Percentiles rank a stretch among this genome's conserved stretches.
Conservation (phyloP, 2,797 vertebrate species). For the Phrynocephalus guinanensis region DNA sequence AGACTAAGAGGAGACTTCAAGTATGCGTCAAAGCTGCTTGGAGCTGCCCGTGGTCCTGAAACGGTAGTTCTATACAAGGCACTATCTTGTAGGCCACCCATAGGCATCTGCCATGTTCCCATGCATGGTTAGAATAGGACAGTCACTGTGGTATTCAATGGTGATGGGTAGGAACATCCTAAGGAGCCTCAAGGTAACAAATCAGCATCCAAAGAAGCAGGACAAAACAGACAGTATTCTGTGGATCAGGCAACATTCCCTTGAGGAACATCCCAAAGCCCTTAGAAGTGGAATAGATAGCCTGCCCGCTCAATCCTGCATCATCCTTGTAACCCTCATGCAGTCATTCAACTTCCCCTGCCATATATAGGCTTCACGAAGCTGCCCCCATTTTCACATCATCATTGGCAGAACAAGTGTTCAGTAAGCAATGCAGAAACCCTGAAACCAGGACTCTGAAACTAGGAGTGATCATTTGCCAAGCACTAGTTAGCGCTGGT, state of each 20-base stretch:
- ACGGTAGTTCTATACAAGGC: too few relatives aligned
- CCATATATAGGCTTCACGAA: neutral
- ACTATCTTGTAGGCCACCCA: neutral
- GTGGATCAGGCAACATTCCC: slow-evolving; percentile 35
- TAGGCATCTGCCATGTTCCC: neutral
- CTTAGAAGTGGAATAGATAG: neutral
- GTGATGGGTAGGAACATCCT: slow-evolving; percentile 26
- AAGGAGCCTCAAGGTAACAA: slow-evolving; percentile 25
- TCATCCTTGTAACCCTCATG: neutral
- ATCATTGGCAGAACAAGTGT: neutral
- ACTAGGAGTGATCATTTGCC: too few relatives aligned
- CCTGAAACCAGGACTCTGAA: too few relatives aligned
- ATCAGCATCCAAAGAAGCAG: neutral
- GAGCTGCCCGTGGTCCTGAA: neutral
- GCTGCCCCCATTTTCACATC: neutral
- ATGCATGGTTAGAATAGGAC: neutral
- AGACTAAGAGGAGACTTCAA: neutral
- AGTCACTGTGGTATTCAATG: slow-evolving; percentile 7
- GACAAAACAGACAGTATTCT: slow-evolving; percentile 48
- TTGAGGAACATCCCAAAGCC: slow-evolving; percentile 33
- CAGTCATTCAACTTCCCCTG: neutral
- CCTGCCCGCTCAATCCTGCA: neutral
- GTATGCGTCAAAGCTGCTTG: neutral
- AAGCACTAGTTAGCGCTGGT: neutral
- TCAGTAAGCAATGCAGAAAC: neutral